Evolutionary conservation across 2,113 vertebrate genomes (phyloP).

Genomic region (Xenus cinereus): DNA sequence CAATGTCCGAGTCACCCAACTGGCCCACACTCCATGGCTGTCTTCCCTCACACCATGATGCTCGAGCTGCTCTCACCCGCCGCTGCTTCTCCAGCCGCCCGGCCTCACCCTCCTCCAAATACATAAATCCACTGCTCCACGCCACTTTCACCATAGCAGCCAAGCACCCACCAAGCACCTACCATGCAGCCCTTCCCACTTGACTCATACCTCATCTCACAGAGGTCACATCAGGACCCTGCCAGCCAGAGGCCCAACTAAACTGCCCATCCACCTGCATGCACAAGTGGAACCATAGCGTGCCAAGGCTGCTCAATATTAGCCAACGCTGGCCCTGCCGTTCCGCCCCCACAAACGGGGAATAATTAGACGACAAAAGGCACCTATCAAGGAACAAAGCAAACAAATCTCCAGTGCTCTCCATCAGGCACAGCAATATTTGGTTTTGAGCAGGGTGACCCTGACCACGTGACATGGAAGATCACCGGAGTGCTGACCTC

Average conservation of each 20-base stretch:
- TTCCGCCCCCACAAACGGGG: background rate
- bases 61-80: background rate
- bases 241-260: background rate
- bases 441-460: background rate
- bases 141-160: background rate
- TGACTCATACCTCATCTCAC: background rate
- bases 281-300: background rate
- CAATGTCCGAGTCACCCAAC: background rate
- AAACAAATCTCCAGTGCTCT: background rate
- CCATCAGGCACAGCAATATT: background rate
- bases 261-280: background rate
- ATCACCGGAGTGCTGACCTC: background rate
- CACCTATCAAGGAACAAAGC: background rate
- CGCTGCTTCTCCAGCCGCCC: background rate
- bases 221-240: constrained; percentile 5
- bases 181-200: background rate
- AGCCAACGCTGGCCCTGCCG: background rate
- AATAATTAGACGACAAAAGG: too few species aligned
- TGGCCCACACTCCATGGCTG: background rate
- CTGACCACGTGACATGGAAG: background rate
- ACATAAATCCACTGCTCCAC: background rate
- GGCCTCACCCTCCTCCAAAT: background rate
- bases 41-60: background rate
- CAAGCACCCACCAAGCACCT: background rate
- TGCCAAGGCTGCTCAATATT: background rate